Evolutionary conservation across 2,888 invertebrate species (phyloP).

Genomic region (Augiades crinisus): DNA sequence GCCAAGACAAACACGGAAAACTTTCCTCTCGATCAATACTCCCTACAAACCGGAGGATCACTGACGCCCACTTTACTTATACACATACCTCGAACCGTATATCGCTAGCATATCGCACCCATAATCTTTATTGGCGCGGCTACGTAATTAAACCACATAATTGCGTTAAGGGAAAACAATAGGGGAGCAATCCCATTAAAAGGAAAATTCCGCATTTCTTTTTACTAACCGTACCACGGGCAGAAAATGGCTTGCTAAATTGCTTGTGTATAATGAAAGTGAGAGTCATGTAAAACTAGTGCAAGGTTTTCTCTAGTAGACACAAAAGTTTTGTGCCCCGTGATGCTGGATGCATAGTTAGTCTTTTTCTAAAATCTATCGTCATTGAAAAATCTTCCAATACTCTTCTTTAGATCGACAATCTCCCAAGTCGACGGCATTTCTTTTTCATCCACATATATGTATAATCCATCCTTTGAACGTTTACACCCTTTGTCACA

Average conservation of each 20-base stretch:
- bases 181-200: conserved; percentile 28
- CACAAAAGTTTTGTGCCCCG: too few relatives aligned
- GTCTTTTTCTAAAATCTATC: too few relatives aligned
- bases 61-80: conserved; percentile 26
- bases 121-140: conserved; percentile 40
- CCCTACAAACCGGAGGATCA: conserved; percentile 39
- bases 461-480: too few relatives aligned
- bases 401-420: too few relatives aligned
- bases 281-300: too few relatives aligned
- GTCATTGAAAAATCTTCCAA: too few relatives aligned
- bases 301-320: too few relatives aligned
- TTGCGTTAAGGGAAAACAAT: conserved; percentile 33
- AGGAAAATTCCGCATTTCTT: conserved; percentile 20
- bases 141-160: conserved; percentile 34
- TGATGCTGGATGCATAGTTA: too few relatives aligned
- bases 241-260: neutral
- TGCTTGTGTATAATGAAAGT: neutral
- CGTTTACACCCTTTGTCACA: too few relatives aligned
- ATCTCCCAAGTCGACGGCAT: too few relatives aligned
- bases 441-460: too few relatives aligned
- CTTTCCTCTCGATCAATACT: conserved; percentile 26
- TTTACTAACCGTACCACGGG: neutral
- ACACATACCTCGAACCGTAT: conserved; percentile 18
- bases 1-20: conserved; percentile 13
- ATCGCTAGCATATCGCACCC: conserved; percentile 38